Evolutionary conservation across 2,888 invertebrate species (phyloP), one percentile per base, ranked within the genome.

Genomic region (Parascotia fuliginaria): DNA sequence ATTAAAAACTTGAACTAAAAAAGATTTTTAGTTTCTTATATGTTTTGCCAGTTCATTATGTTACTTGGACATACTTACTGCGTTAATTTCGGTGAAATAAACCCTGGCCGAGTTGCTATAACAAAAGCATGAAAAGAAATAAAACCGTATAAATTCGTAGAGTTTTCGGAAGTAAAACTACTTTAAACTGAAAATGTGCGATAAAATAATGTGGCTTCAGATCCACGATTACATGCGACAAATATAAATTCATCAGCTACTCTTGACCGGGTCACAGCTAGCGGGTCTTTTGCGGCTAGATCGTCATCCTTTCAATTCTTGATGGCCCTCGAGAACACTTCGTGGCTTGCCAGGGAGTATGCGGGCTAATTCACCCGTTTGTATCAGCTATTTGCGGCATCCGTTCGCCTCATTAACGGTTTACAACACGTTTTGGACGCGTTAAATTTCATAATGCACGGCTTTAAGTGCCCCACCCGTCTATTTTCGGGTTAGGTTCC

Each of bases 301-400:
- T 75, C 69, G 73, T 71, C 74, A 71, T 79, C 81, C 81, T 78
- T 82, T 79, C 77, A 76, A 73, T 75, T 73, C 70, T 70, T 55
- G 74, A 83, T 79, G 75, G 66, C 73, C 63, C 80, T 81, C 54
- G 65, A 81, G 65, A 75, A 67, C 67, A 60, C 73, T 73, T 71
- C 73, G 80, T 57, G 81, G 80, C 70, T 75, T 60, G 59, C 75
- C 74, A 52, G 65, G 58, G 67, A 75, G 71, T 76, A 77, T 80
- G 79, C 79, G 77, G 79, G 77, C 64, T 70, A 70, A 76, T 78
- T 73, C 74, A 69, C 63, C 61, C 65, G 64, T 68, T 73, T 73
- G 73, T 75, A 77, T 78, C 77, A 75, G 75, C 75, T 79, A 70
- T 82, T 81, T 77, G 77, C 39, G 75, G 79, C 60, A 62, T 68